phyloP scores from a whole-genome alignment of 2,113 vertebrate species.

The Toxotes jaculatrix region DNA sequence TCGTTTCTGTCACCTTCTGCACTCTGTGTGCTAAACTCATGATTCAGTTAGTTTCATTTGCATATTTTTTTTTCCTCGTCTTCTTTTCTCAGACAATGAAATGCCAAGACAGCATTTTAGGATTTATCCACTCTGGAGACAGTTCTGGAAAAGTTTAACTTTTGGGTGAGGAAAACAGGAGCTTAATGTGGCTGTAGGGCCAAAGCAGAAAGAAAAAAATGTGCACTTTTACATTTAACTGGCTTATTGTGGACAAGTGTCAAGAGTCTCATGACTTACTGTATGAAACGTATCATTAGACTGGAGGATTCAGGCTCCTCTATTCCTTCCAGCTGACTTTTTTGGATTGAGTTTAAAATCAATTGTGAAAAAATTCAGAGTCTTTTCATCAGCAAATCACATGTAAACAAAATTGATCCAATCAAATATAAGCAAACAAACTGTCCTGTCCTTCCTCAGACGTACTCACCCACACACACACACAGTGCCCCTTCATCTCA shows the following conservation, averaged over 20 bases:
- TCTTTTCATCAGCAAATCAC: neutral
- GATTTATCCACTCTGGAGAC: neutral
- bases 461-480: slow-evolving; percentile 14
- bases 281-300: neutral
- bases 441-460: neutral
- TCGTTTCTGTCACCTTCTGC: too few species aligned
- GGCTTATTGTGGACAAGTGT: neutral
- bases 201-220: neutral
- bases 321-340: neutral
- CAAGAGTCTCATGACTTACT: neutral
- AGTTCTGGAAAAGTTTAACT: neutral
- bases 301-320: neutral
- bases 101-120: neutral
- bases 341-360: neutral
- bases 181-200: too few species aligned
- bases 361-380: neutral
- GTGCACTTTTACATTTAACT: neutral
- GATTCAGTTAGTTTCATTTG: too few species aligned
- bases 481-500: slow-evolving; percentile 1
- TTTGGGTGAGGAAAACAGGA: neutral
- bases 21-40: neutral
- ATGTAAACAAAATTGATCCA: slow-evolving; percentile 10
- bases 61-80: neutral
- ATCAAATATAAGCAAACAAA: neutral
- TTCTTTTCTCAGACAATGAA: neutral